Conservation (phyloP, 2,797 vertebrate genomes). For the Hirundo rustica region DNA sequence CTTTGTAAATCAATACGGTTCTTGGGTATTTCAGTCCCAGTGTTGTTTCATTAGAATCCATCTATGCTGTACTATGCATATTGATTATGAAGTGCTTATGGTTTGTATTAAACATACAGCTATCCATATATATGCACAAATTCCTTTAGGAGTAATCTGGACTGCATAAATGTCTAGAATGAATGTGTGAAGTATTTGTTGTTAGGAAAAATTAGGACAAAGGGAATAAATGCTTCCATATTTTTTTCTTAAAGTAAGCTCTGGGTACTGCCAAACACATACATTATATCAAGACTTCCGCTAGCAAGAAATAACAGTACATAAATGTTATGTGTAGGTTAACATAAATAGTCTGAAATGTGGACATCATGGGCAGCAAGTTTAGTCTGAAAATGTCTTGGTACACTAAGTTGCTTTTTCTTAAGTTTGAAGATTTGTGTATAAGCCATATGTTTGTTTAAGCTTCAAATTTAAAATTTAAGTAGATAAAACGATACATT, state of each 20-base stretch:
- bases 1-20: neutral
- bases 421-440: neutral
- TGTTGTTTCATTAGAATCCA: neutral
- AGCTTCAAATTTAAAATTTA: neutral
- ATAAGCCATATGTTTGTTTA: neutral
- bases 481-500: neutral
- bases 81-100: neutral
- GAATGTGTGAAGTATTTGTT: neutral
- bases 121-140: neutral
- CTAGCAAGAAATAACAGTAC: neutral
- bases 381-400: conserved; percentile 35
- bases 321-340: neutral
- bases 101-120: neutral
- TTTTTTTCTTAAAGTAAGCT: neutral
- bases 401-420: neutral
- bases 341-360: conserved; percentile 30
- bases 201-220: neutral
- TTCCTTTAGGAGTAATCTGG: neutral
- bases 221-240: neutral
- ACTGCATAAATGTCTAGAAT: neutral
- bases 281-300: neutral
- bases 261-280: neutral
- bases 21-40: neutral
- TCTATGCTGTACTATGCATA: neutral
- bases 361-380: neutral